Evolutionary conservation across 2,797 vertebrate species (phyloP).

Genomic region (Allenopithecus nigroviridis): DNA sequence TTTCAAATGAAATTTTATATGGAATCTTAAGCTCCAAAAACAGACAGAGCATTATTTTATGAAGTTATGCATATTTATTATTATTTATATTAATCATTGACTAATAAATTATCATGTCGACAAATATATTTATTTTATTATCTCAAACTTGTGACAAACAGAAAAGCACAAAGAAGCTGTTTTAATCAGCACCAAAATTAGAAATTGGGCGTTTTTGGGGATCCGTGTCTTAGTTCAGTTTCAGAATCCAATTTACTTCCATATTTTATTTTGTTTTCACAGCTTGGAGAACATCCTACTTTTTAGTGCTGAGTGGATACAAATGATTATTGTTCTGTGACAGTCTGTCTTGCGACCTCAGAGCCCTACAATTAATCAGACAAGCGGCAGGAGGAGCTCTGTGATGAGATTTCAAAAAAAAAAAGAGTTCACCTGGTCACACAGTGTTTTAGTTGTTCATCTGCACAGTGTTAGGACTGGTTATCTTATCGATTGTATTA

Average conservation of each 20-base stretch:
- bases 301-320: neutral
- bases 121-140: neutral
- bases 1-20: conserved; percentile 63
- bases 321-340: neutral
- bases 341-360: neutral
- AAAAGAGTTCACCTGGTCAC: neutral
- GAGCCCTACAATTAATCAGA: neutral
- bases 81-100: neutral
- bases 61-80: neutral
- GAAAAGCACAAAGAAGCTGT: neutral
- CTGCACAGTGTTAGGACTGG: neutral
- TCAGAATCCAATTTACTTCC: neutral
- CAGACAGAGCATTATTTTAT: neutral
- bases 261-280: neutral
- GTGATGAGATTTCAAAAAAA: neutral
- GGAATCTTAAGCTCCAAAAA: conserved; percentile 8
- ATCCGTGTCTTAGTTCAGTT: neutral
- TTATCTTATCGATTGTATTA: neutral
- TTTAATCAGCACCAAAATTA: neutral
- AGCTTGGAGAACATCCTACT: neutral
- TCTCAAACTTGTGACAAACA: neutral
- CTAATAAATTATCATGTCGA: neutral
- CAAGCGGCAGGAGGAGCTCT: neutral
- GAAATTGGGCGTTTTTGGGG: neutral
- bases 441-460: neutral